A percentile compares a stretch with the other conserved stretches of the same genome.
These are phyloP conservation scores for Coptodon bakossiorum DNA, from an alignment of 2,113 vertebrate genomes.

Conservation along the genomic window DNA sequence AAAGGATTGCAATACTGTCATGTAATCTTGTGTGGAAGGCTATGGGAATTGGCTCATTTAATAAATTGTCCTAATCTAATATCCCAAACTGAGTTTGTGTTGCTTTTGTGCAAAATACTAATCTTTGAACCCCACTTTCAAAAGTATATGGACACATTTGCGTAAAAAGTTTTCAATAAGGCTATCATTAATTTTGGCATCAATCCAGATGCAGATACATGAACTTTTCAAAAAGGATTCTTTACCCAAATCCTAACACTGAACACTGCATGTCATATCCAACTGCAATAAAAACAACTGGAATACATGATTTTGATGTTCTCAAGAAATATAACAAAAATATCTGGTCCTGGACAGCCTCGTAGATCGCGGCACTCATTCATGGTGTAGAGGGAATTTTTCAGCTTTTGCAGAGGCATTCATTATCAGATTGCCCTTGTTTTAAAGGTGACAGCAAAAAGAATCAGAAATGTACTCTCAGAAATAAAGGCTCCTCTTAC, in stretches of 20 bases:
- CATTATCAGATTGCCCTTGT: neutral
- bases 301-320: neutral
- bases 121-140: neutral
- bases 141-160: neutral
- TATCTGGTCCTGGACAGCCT: neutral
- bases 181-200: neutral
- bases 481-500: neutral
- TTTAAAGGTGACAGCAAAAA: neutral
- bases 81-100: neutral
- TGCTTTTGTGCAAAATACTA: neutral
- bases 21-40: neutral
- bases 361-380: neutral
- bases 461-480: neutral
- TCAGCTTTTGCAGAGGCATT: neutral
- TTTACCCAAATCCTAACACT: neutral
- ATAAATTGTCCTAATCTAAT: constrained; percentile 10
- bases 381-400: neutral
- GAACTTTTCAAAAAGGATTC: neutral
- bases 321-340: neutral
- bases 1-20: neutral
- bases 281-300: neutral
- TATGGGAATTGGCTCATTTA: neutral
- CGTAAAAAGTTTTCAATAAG: neutral
- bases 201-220: neutral
- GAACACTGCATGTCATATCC: neutral